These are phyloP conservation scores for Danio choprae DNA, from an alignment of 2,797 vertebrate genomes.

Conservation along the genomic window DNA sequence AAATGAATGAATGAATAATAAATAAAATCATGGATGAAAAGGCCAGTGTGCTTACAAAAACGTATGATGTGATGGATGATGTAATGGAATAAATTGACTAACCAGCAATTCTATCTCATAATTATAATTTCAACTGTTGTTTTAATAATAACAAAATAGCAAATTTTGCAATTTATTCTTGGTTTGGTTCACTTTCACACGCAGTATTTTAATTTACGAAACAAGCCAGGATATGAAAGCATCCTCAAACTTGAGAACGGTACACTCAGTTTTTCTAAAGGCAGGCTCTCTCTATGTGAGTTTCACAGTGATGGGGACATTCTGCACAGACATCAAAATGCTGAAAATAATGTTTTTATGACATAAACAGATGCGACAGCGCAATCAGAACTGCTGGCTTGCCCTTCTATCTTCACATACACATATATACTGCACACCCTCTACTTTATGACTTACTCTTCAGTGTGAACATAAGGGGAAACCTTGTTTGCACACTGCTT, in stretches of 20 bases:
- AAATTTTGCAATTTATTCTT: no score
- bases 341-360: not conserved
- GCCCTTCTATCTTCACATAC: not conserved
- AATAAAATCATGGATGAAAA: no score
- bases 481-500: slow-evolving; percentile 37
- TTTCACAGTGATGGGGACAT: slow-evolving; percentile 1
- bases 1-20: no score
- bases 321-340: slow-evolving; percentile 14
- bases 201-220: no score
- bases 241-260: not conserved
- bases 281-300: not conserved
- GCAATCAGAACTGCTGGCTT: not conserved
- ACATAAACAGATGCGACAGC: not conserved
- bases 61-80: no score
- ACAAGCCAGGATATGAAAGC: not conserved
- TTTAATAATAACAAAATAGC: no score
- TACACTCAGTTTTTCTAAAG: not conserved
- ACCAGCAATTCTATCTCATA: no score
- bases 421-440: not conserved
- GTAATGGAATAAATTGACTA: no score
- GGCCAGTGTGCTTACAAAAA: no score
- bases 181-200: no score
- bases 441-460: slow-evolving; percentile 29
- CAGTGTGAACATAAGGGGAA: slow-evolving; percentile 25
- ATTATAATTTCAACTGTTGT: no score